These are phyloP conservation scores for Aelia acuminata DNA, from an alignment of 2,888 invertebrate species.

Conservation along the genomic window DNA sequence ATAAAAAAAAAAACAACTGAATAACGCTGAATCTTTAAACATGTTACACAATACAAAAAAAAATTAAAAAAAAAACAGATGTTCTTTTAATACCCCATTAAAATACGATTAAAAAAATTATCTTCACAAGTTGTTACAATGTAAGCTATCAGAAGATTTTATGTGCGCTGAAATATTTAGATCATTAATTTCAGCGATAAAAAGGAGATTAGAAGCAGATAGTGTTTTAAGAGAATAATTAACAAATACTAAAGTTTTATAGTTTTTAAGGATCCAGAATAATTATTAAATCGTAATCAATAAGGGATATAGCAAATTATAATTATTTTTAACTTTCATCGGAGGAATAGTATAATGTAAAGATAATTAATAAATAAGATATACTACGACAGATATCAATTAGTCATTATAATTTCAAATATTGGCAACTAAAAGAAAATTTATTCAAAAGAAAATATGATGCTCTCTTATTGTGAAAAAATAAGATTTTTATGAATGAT, in stretches of 20 bases:
- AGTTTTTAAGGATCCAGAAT: too few species aligned
- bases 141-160: slow-evolving; percentile 16
- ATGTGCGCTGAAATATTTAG: not conserved
- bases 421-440: not conserved
- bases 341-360: too few species aligned
- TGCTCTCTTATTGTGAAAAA: not conserved
- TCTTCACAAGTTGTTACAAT: not conserved
- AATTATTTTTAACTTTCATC: too few species aligned
- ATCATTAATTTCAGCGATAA: not conserved
- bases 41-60: not conserved
- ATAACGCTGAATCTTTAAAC: too few species aligned
- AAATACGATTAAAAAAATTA: not conserved
- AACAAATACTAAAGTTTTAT: too few species aligned
- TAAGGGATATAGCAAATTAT: too few species aligned
- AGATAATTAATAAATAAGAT: too few species aligned
- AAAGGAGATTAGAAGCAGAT: not conserved
- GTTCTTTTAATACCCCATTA: not conserved
- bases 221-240: too few species aligned
- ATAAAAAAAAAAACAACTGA: too few species aligned
- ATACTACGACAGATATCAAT: too few species aligned
- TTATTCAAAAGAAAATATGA: not conserved
- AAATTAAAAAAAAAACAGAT: not conserved
- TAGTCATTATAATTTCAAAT: not conserved
- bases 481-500: not conserved
- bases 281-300: too few species aligned